Base-by-base conservation (phyloP, 2,113 vertebrate genomes). In the Syngnathus typhle region DNA sequence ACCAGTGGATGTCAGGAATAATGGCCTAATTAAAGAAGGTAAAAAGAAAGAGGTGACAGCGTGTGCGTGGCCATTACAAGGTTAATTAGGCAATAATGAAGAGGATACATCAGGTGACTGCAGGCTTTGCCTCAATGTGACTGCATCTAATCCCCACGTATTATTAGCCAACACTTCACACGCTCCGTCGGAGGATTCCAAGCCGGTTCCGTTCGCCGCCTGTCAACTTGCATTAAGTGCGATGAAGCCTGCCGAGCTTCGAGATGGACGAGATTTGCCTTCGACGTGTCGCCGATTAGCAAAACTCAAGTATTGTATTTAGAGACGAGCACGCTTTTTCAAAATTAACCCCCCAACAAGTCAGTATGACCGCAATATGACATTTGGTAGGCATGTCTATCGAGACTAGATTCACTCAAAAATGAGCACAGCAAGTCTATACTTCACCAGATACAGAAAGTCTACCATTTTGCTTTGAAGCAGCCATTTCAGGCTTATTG, bases 11-110 rank as follows among this genome's bases (percentile, higher is more conserved):
- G 71, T 68, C 79, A 47, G 75, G 77, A 80, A 84, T 72, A 74
- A 74, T 69, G 65, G 65, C 65, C 64, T 84, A 79, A 84, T 85
- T 73, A 84, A 82, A 77, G 49, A 51, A 58, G 13, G 13, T 36
- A 36, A 18, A 58, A 58, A 58, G 15, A 58, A 58, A 58, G 55
- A 83, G 75, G 78, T 73, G 78, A 89, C 79, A 77, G 76, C 77
- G 77, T 82, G 69, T 83, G 90, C 63, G 60, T 82, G 89, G 82
- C 92, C 88, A 90, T 95, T 95, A 93, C 89, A 80, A 91, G 92
- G 93, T 93, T 95, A 94, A 95, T 92, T 91, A 93, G 91, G 85
- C 91, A 92, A 89, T 90, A 93, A 92, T 74, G 59, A 92, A 88
- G 84, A 68, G 80, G 86, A 89, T 90, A 86, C 79, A 86, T 87